Evolutionary conservation across 2,797 vertebrate species (phyloP).

Genomic region (Picus viridis): DNA sequence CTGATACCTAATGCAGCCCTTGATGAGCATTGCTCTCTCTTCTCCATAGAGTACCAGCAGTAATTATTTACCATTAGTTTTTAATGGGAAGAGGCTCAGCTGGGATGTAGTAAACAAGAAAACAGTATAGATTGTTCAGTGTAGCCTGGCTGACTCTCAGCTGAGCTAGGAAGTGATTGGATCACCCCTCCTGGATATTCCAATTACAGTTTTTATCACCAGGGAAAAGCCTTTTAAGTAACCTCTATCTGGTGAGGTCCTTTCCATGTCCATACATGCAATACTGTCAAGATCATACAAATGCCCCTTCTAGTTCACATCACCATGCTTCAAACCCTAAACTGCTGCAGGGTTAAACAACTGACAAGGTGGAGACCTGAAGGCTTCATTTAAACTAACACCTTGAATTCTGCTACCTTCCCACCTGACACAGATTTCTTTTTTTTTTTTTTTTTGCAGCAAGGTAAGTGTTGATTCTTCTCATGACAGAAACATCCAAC

Average conservation of each 20-base stretch:
- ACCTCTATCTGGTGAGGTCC: conserved; percentile 5
- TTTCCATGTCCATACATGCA: neutral
- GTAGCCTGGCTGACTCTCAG: neutral
- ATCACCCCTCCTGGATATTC: conserved; percentile 1
- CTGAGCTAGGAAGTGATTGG: neutral
- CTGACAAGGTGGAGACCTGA: neutral
- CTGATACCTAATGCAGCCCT: neutral
- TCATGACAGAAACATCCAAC: neutral
- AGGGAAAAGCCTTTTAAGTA: neutral
- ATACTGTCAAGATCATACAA: neutral
- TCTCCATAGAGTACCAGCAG: neutral
- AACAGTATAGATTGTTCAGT: neutral
- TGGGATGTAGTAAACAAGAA: conserved; percentile 40
- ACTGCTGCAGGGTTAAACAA: neutral
- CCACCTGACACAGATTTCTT: neutral
- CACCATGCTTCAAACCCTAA: neutral
- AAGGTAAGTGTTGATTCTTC: neutral
- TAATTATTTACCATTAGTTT: conserved; percentile 53
- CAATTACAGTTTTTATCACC: conserved; percentile 6
- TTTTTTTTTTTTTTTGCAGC: neutral
- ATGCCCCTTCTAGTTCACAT: neutral
- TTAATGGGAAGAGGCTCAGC: conserved; percentile 30
- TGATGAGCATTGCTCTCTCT: neutral
- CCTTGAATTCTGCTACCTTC: neutral
- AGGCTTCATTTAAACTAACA: neutral